These are phyloP conservation scores for Drosophila subobscura DNA, from an alignment of 1,140 invertebrate genomes.

Conservation along the genomic window DNA sequence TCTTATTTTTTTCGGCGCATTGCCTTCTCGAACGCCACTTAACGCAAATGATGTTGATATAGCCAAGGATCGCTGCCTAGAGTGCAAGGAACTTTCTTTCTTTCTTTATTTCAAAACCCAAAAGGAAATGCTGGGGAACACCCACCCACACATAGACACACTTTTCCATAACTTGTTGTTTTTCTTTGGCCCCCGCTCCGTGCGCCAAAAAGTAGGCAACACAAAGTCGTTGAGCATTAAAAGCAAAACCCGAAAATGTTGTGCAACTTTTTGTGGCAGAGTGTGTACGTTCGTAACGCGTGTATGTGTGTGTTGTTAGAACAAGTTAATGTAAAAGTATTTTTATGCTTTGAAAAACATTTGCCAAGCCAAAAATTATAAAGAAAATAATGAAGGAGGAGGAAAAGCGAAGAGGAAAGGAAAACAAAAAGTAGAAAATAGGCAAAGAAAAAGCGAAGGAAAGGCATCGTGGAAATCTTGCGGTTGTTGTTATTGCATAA, in stretches of 20 bases:
- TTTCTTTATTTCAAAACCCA: constrained; percentile 3
- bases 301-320: constrained; percentile 57
- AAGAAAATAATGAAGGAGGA: constrained; percentile 74
- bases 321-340: constrained; percentile 82
- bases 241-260: constrained; percentile 68
- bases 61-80: constrained; percentile 35
- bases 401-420: constrained; percentile 24
- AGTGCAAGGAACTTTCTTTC: constrained; percentile 40
- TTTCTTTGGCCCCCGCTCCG: constrained; percentile 60
- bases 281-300: constrained; percentile 1
- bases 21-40: constrained; percentile 63
- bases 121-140: neutral
- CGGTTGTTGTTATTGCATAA: constrained; percentile 63
- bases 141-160: constrained; percentile 47
- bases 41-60: constrained; percentile 81
- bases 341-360: constrained; percentile 82
- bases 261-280: constrained; percentile 64
- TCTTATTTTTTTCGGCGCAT: constrained; percentile 62
- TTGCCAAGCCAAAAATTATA: constrained; percentile 75
- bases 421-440: constrained; percentile 36
- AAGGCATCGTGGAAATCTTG: constrained; percentile 38
- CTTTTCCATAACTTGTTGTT: constrained; percentile 68
- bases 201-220: constrained; percentile 56
- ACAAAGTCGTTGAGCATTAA: constrained; percentile 77
- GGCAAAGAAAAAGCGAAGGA: constrained; percentile 20